Evolutionary conservation across 2,797 vertebrate species (phyloP).

Genomic region (Scleropages formosus): DNA sequence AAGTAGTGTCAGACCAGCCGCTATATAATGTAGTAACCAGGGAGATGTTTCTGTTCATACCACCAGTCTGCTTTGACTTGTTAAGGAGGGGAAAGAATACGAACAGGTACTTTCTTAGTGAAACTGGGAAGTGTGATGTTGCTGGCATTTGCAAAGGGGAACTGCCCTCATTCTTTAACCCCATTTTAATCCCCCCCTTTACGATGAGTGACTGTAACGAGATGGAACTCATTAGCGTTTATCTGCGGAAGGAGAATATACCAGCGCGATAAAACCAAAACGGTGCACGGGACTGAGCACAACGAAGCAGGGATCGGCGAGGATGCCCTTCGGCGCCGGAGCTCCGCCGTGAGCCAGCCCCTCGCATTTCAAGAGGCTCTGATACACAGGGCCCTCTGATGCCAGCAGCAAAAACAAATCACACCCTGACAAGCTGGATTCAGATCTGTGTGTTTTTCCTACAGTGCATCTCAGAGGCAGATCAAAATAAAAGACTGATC

Average conservation of each 20-base stretch:
- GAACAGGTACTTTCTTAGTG: not conserved
- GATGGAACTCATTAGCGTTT: constrained; percentile 44
- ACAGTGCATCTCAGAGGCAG: not conserved
- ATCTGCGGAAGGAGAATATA: constrained; percentile 32
- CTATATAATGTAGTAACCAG: too few species aligned
- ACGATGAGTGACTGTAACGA: constrained; percentile 11
- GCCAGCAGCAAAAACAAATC: not conserved
- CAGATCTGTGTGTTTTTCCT: not conserved
- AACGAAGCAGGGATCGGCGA: constrained; percentile 30
- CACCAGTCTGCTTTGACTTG: too few species aligned
- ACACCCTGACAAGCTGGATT: not conserved
- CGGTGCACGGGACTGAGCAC: constrained; percentile 23
- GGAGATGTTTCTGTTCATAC: too few species aligned
- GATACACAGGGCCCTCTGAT: not conserved
- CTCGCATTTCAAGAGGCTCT: not conserved
- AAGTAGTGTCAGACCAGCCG: too few species aligned
- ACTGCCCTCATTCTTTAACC: constrained; percentile 34
- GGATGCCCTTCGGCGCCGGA: constrained; percentile 20
- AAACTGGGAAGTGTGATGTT: not conserved
- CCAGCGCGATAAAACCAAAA: constrained; percentile 27
- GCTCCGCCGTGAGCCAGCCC: not conserved
- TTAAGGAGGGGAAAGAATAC: not conserved
- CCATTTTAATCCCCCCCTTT: constrained; percentile 33
- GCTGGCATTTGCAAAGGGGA: constrained; percentile 24
- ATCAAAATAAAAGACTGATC: constrained; percentile 21